Percentiles rank a stretch among this genome's conserved stretches.
These are phyloP conservation scores for Drosophila mojavensis DNA, from an alignment of 1,140 invertebrate genomes.

Conservation along the genomic window DNA sequence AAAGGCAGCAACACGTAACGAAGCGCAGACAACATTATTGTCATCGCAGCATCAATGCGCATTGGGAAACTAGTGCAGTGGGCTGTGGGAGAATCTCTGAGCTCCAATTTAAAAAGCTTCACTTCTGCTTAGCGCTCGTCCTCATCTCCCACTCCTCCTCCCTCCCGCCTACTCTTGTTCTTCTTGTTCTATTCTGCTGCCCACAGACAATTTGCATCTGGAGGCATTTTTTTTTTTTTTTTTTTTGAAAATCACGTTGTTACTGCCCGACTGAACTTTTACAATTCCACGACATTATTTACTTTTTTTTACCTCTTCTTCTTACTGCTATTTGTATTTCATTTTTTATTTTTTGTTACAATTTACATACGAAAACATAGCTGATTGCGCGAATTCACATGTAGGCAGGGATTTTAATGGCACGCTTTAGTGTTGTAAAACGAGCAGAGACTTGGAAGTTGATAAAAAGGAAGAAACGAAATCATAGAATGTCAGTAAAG, in stretches of 20 bases:
- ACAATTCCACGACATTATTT: constrained; percentile 33
- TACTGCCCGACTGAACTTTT: constrained; percentile 27
- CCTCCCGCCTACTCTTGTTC: constrained; percentile 25
- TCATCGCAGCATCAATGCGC: constrained; percentile 51
- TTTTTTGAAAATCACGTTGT: constrained; percentile 25
- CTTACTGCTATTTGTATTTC: too few relatives aligned
- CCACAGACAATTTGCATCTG: constrained; percentile 66
- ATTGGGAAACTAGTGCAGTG: constrained; percentile 67
- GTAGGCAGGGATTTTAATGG: constrained; percentile 6
- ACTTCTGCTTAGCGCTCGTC: not conserved
- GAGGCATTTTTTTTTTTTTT: constrained; percentile 24
- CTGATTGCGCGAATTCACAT: constrained; percentile 29
- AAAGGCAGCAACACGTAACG: constrained; percentile 49
- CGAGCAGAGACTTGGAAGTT: not conserved
- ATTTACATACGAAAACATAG: constrained; percentile 28
- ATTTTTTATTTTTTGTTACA: not conserved
- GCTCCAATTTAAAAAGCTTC: constrained; percentile 57
- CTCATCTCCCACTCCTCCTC: not conserved
- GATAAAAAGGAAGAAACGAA: too few relatives aligned
- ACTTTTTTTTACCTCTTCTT: constrained; percentile 12
- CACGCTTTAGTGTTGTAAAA: constrained; percentile 21
- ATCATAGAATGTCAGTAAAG: too few relatives aligned
- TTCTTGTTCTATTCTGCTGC: constrained; percentile 11
- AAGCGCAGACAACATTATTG: constrained; percentile 78
- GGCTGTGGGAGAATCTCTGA: constrained; percentile 72